Conservation (phyloP, 2,113 vertebrate genomes). For the Marmota flaviventris region DNA sequence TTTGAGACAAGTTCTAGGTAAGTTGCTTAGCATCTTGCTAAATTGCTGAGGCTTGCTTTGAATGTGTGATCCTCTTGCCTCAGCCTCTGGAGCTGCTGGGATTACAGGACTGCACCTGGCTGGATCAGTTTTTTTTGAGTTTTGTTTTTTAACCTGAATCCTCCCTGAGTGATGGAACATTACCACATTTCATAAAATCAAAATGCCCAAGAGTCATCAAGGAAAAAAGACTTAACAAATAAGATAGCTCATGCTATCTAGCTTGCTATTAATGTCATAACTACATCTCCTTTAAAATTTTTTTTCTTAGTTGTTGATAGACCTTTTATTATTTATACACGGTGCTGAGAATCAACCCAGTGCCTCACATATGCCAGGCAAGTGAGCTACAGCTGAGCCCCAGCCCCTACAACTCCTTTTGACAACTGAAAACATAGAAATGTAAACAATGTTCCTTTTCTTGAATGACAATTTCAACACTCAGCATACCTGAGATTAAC, state of each 20-base stretch:
- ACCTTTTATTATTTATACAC: too few species aligned
- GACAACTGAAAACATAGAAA: background rate
- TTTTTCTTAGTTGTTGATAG: too few species aligned
- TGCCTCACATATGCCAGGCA: too few species aligned
- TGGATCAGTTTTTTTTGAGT: background rate
- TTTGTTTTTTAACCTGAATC: background rate
- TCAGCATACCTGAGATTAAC: background rate
- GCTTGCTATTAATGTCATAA: background rate
- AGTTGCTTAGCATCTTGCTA: too few species aligned
- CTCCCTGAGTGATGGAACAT: background rate
- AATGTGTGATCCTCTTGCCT: too few species aligned
- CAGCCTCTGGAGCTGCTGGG: too few species aligned
- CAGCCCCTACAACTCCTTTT: background rate
- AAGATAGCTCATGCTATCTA: background rate
- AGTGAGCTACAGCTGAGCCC: too few species aligned
- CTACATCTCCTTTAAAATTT: background rate
- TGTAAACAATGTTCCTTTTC: background rate
- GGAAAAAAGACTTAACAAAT: background rate
- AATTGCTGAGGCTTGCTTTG: too few species aligned
- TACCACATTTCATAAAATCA: background rate
- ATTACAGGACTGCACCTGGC: too few species aligned
- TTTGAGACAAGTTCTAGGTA: too few species aligned
- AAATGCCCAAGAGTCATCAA: background rate
- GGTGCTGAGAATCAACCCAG: too few species aligned
- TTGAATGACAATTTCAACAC: conserved; percentile 16